Percentiles rank a stretch among this genome's conserved stretches.
Evolutionary conservation across 1,140 invertebrate species (phyloP).

Genomic region (Cydia splendana): DNA sequence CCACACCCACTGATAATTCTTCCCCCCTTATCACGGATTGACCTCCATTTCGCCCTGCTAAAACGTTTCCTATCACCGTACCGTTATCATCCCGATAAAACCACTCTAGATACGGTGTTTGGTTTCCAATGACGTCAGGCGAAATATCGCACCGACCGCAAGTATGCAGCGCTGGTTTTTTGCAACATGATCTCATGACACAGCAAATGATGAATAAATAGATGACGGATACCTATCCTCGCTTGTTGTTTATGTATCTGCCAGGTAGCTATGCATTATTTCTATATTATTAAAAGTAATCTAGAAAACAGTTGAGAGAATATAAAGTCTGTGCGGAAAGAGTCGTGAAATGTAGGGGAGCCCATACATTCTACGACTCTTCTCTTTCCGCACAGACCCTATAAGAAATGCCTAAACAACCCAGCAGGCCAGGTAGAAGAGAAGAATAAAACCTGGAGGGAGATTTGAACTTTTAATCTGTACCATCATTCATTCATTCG

Average conservation of each 20-base stretch:
- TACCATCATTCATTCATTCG: too few species aligned
- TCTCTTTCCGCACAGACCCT: too few species aligned
- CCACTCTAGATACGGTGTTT: constrained; percentile 58
- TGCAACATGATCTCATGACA: constrained; percentile 16
- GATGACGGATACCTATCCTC: not conserved
- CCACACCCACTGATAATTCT: constrained; percentile 15
- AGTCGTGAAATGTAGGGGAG: too few species aligned
- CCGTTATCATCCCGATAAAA: constrained; percentile 59
- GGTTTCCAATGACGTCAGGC: constrained; percentile 43
- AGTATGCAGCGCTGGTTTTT: constrained; percentile 4
- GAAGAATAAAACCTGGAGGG: too few species aligned
- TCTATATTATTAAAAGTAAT: not conserved
- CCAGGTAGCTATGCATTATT: not conserved
- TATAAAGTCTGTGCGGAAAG: too few species aligned
- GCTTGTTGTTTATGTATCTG: not conserved
- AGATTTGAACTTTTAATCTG: too few species aligned
- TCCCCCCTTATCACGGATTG: constrained; percentile 19
- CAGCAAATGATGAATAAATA: constrained; percentile 1
- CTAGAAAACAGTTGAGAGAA: not conserved
- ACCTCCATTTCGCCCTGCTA: constrained; percentile 32
- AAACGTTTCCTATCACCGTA: constrained; percentile 49
- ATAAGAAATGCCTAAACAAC: too few species aligned
- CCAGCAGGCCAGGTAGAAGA: too few species aligned
- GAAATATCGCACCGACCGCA: constrained; percentile 24
- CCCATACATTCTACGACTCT: too few species aligned